Evolutionary conservation across 2,797 vertebrate species (phyloP).

Genomic region (Sparus aurata): DNA sequence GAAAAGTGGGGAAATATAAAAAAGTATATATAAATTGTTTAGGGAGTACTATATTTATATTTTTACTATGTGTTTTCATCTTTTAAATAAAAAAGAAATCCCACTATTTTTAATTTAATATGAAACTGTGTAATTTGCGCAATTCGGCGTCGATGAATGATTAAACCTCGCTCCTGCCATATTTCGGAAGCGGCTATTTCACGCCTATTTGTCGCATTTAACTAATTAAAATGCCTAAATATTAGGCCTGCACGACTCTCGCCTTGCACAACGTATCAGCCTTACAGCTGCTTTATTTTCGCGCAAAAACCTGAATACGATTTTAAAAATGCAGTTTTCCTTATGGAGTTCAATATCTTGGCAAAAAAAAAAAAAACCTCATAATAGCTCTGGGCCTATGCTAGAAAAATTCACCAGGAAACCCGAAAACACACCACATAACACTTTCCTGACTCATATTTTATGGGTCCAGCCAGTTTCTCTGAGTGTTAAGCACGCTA

Average conservation of each 20-base stretch:
- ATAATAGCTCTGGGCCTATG: neutral
- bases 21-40: too few species aligned
- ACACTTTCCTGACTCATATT: slow-evolving; percentile 4
- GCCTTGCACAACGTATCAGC: neutral
- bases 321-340: neutral
- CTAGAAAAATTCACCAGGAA: slow-evolving; percentile 17
- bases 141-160: neutral
- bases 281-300: neutral
- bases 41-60: too few species aligned
- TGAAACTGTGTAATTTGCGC: neutral
- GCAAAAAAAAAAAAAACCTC: slow-evolving; percentile 22
- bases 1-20: neutral
- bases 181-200: neutral
- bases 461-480: slow-evolving; percentile 11
- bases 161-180: neutral
- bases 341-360: neutral
- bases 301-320: neutral
- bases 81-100: neutral
- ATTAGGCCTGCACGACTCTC: neutral
- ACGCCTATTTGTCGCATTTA: neutral
- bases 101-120: neutral
- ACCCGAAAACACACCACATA: slow-evolving; percentile 17
- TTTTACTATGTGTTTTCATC: neutral
- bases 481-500: slow-evolving; percentile 13
- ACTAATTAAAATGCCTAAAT: neutral